A percentile compares a stretch with the other conserved stretches of the same genome.
phyloP scores from a whole-genome alignment of 2,797 vertebrate species.

The Crax fasciolata region DNA sequence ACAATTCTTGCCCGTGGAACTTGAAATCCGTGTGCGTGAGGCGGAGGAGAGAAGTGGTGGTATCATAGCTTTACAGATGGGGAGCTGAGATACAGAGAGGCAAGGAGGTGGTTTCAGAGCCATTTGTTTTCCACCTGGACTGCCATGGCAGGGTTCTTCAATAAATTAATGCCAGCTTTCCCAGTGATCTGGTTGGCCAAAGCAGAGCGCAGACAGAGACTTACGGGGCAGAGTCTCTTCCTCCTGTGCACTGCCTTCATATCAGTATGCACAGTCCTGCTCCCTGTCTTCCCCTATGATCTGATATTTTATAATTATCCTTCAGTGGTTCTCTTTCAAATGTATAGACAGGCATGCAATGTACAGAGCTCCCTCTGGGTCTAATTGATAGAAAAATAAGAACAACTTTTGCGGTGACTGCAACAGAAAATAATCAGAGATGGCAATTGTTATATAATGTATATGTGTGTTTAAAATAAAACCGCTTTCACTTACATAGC shows the following conservation, averaged over 20 bases:
- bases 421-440: not conserved
- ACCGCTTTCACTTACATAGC: not conserved
- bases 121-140: not conserved
- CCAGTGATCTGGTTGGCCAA: not conserved
- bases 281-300: not conserved
- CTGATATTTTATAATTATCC: not conserved
- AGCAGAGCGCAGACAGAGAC: not conserved
- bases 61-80: not conserved
- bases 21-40: not conserved
- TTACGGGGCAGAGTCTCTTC: fast-evolving
- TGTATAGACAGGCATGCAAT: fast-evolving
- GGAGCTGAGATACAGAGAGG: not conserved
- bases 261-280: fast-evolving
- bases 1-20: not conserved
- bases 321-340: not conserved
- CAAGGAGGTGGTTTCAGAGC: not conserved
- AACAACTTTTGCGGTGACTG: not conserved
- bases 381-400: not conserved
- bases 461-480: not conserved
- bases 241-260: not conserved
- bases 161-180: not conserved
- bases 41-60: not conserved
- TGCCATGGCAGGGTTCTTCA: not conserved
- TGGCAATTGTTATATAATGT: not conserved
- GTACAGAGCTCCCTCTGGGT: not conserved